Base-by-base conservation (phyloP, 2,113 vertebrate genomes). In the Chitala chitala region DNA sequence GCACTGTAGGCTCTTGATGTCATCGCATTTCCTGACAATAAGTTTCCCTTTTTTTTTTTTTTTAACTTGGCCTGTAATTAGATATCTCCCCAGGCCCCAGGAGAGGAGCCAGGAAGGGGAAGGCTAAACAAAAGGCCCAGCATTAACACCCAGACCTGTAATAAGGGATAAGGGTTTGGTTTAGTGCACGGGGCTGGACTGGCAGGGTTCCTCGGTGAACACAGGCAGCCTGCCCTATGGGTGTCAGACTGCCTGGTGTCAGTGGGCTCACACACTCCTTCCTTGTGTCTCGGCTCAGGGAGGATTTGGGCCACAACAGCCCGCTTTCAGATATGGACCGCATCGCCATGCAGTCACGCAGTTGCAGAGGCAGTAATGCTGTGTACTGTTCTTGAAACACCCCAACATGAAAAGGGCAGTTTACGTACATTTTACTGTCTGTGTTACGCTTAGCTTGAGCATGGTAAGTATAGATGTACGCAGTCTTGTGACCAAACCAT, bases 141-240 rank as follows among this genome's bases (percentile, higher is more conserved):
- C 58, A 65, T 69, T 38, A 33, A 59, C 38, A 59, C 20, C 38
- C 24, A 82, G 75, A 79, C 80, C 80, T 85, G 80, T 83, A 77
- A 88, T 86, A 46, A 61, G 71, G 29, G 42, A 38, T 20, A n/a
- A 36, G 69, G 38, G 40, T 3, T 8, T 31, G 58, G 59, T 20
- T 68, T 26, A 24, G 44, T 38, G 8, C 33, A 42, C 54, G 12
- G 36, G n/a, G n/a, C n/a, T n/a, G n/a, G n/a, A n/a, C n/a, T n/a
- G n/a, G n/a, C n/a, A n/a, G n/a, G n/a, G n/a, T 53, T 68, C 69
- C 33, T 64, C n/a, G 55, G 20, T 36, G 42, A 20, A n/a, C 42
- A 20, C 50, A 59, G 64, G 17, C n/a, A 73, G 48, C 29, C 24
- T 72, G 63, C 70, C 77, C 76, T 46, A 24, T 61, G 64, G 78